phyloP scores from a whole-genome alignment of 2,888 invertebrate species.

The Calephelis perditalis region DNA sequence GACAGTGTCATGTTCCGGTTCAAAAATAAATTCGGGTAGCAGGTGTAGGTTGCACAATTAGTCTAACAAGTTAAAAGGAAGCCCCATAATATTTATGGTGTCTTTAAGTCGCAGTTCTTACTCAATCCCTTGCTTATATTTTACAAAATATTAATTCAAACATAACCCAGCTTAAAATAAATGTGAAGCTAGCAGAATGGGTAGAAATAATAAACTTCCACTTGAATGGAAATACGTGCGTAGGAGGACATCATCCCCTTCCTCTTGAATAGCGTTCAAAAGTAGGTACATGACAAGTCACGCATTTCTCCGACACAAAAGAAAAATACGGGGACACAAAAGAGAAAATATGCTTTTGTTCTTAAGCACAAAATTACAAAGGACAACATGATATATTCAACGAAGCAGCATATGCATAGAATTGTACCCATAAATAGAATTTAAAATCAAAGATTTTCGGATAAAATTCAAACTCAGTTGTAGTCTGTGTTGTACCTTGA shows the following conservation, averaged over 20 bases:
- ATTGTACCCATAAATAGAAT: too few relatives aligned
- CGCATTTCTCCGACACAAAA: slow-evolving; percentile 17
- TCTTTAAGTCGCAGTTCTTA: too few relatives aligned
- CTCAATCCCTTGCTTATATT: too few relatives aligned
- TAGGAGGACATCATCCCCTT: slow-evolving; percentile 70
- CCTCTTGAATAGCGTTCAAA: slow-evolving; percentile 53
- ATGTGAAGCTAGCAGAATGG: slow-evolving; percentile 24
- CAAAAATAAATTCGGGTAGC: too few relatives aligned
- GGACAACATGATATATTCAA: slow-evolving; percentile 11
- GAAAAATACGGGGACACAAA: slow-evolving; percentile 17
- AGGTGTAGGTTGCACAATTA: too few relatives aligned
- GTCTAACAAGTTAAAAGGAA: too few relatives aligned
- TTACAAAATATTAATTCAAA: too few relatives aligned
- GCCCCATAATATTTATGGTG: too few relatives aligned
- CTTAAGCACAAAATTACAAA: slow-evolving; percentile 12
- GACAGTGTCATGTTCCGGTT: too few relatives aligned
- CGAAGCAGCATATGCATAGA: not conserved
- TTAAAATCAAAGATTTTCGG: too few relatives aligned
- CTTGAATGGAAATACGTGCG: slow-evolving; percentile 60
- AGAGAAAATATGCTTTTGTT: slow-evolving; percentile 18
- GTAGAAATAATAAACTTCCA: slow-evolving; percentile 51
- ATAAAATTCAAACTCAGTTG: too few relatives aligned
- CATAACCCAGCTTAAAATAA: slow-evolving; percentile 11
- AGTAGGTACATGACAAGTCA: slow-evolving; percentile 37
- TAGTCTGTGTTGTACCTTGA: too few relatives aligned